Evolutionary conservation across 2,113 vertebrate genomes (phyloP).

Genomic region (Eurystomus gularis): DNA sequence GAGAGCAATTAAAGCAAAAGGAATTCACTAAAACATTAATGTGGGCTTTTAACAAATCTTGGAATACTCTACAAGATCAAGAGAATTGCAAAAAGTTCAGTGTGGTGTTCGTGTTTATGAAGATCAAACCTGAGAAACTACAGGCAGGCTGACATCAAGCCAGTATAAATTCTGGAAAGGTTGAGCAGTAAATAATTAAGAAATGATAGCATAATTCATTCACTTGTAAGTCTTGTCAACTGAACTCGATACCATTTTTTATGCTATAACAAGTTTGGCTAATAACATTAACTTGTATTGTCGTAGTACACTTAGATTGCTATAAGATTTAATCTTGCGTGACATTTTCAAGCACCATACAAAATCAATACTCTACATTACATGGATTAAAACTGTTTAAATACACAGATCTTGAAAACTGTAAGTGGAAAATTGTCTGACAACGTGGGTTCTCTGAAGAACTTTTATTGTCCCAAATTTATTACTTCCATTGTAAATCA

Average conservation of each 20-base stretch:
- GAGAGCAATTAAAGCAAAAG: constrained; percentile 24
- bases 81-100: background rate
- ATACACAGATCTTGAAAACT: constrained; percentile 58
- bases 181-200: constrained; percentile 54
- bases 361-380: constrained; percentile 67
- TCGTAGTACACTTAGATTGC: constrained; percentile 53
- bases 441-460: constrained; percentile 36
- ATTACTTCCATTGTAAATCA: constrained; percentile 58
- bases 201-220: constrained; percentile 26
- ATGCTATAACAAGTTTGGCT: constrained; percentile 59
- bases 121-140: constrained; percentile 21
- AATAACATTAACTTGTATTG: constrained; percentile 65
- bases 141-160: background rate
- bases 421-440: constrained; percentile 58
- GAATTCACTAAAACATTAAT: background rate
- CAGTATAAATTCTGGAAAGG: constrained; percentile 1
- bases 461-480: constrained; percentile 57
- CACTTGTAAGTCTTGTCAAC: constrained; percentile 32
- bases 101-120: background rate
- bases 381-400: constrained; percentile 68
- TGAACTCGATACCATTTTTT: constrained; percentile 34
- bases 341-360: constrained; percentile 67
- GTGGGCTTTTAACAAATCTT: background rate
- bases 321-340: constrained; percentile 64
- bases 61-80: background rate